These are phyloP conservation scores for Cylloceria caligata DNA, from an alignment of 2,888 invertebrate genomes.

Conservation along the genomic window DNA sequence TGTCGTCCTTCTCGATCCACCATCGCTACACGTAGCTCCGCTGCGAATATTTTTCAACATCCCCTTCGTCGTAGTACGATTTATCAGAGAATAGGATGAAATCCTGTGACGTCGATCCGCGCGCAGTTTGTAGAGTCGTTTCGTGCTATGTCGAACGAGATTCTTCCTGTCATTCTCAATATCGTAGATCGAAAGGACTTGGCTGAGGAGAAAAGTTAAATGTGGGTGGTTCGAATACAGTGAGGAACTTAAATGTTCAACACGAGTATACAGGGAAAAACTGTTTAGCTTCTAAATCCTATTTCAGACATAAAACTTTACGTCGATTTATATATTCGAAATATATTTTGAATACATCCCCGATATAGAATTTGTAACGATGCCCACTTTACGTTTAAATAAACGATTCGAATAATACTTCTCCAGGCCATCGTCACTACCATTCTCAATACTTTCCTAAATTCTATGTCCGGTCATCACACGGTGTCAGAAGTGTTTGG, in stretches of 20 bases:
- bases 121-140: slow-evolving; percentile 45
- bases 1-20: slow-evolving; percentile 17
- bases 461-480: too few species aligned
- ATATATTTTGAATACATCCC: too few species aligned
- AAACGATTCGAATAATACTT: too few species aligned
- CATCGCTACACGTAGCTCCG: background rate
- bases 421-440: too few species aligned
- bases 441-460: too few species aligned
- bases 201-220: background rate
- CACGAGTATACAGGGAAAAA: background rate
- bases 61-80: slow-evolving; percentile 36
- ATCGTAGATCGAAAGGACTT: background rate
- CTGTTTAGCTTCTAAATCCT: too few species aligned
- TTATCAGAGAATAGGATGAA: slow-evolving; percentile 46
- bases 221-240: background rate
- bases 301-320: too few species aligned
- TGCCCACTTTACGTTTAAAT: too few species aligned
- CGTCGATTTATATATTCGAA: too few species aligned
- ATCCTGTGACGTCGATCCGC: slow-evolving; percentile 34
- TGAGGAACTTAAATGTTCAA: background rate
- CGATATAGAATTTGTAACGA: too few species aligned
- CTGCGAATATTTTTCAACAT: slow-evolving; percentile 40
- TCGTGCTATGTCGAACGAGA: slow-evolving; percentile 26
- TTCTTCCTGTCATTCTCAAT: slow-evolving; percentile 31
- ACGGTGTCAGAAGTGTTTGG: too few species aligned